phyloP scores from a whole-genome alignment of 1,140 invertebrate species.

The Hypothenemus hampei region DNA sequence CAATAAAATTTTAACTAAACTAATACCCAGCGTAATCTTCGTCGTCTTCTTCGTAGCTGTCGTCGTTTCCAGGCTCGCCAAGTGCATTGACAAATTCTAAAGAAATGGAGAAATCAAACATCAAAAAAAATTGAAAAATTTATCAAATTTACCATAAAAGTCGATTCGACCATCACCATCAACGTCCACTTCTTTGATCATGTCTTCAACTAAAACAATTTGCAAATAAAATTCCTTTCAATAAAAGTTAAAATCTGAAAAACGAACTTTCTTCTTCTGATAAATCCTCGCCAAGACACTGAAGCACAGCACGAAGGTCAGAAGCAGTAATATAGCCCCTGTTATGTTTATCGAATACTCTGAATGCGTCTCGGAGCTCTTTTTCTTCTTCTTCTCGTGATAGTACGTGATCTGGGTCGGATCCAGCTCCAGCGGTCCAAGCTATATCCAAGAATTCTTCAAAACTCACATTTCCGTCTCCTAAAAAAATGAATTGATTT shows the following conservation, averaged over 20 bases:
- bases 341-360: slow-evolving; percentile 83
- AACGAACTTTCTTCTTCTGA: slow-evolving; percentile 87
- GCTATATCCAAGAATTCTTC: slow-evolving; percentile 91
- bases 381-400: slow-evolving; percentile 70
- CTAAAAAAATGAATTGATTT: slow-evolving; percentile 44
- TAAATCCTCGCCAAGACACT: slow-evolving; percentile 78
- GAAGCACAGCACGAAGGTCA: slow-evolving; percentile 74
- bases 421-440: slow-evolving; percentile 61
- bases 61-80: slow-evolving; percentile 69
- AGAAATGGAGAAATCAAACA: neutral
- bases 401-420: slow-evolving; percentile 40
- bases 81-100: slow-evolving; percentile 79
- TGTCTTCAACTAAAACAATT: slow-evolving; percentile 76
- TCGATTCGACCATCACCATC: slow-evolving; percentile 85
- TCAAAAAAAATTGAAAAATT: slow-evolving; percentile 1
- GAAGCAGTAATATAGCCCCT: slow-evolving; percentile 81
- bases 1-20: too few relatives aligned
- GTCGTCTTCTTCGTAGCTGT: slow-evolving; percentile 74
- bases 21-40: slow-evolving; percentile 52
- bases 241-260: slow-evolving; percentile 41
- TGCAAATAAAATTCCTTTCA: neutral
- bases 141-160: slow-evolving; percentile 66
- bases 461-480: slow-evolving; percentile 86
- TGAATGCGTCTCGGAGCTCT: slow-evolving; percentile 81
- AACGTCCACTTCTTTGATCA: slow-evolving; percentile 89